phyloP scores from a whole-genome alignment of 2,888 invertebrate species.

The Ophion ventricosus region DNA sequence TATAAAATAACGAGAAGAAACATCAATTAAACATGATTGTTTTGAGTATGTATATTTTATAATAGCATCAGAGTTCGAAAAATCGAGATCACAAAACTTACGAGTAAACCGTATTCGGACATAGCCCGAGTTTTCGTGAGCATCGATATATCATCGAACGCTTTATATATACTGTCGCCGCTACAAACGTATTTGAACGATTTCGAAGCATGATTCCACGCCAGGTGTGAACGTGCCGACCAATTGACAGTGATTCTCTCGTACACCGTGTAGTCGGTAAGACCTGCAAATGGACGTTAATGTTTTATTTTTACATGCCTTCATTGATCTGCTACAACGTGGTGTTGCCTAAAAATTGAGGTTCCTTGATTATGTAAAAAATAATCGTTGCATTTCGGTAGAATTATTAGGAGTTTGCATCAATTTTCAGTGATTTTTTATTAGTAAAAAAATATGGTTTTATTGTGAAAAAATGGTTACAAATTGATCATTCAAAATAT shows the following conservation, averaged over 20 bases:
- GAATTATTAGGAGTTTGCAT: no score
- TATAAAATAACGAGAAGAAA: constrained; percentile 80
- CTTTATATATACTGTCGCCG: constrained; percentile 85
- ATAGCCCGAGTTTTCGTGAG: constrained; percentile 89
- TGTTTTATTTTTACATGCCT: neutral
- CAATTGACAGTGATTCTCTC: constrained; percentile 93
- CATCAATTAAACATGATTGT: neutral
- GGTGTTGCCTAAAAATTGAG: no score
- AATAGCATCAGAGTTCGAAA: neutral
- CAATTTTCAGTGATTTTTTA: no score
- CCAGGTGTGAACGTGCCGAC: constrained; percentile 89
- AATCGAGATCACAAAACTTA: constrained; percentile 78
- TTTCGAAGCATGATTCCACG: constrained; percentile 90
- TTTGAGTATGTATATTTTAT: neutral
- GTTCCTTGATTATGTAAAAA: no score
- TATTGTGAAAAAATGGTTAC: no score
- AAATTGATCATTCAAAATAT: no score
- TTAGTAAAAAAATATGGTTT: no score
- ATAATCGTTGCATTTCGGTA: no score
- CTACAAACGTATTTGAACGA: constrained; percentile 85
- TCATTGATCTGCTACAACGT: neutral
- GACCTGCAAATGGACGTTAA: constrained; percentile 70
- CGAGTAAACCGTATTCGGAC: constrained; percentile 92
- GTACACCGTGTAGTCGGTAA: constrained; percentile 91
- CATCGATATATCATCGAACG: constrained; percentile 88